A percentile compares a stretch with the other conserved stretches of the same genome.
Conservation (phyloP, 2,113 vertebrate species). For the Orcinus orca region DNA sequence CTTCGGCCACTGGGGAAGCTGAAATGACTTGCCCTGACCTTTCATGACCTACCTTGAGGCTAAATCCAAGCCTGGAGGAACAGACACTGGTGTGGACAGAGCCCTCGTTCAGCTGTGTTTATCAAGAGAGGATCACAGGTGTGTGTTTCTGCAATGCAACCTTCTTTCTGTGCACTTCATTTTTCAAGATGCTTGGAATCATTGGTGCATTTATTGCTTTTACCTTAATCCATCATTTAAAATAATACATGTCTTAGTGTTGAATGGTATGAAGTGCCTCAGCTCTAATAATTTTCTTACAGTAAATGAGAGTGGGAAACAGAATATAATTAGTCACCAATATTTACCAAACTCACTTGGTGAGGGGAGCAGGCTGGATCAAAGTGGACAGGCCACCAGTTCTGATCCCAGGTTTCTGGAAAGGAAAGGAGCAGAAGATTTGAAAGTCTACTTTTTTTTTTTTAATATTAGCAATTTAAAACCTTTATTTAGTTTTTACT, state of each 20-base stretch:
- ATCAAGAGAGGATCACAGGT: not conserved
- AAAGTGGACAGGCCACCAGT: not conserved
- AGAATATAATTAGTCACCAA: not conserved
- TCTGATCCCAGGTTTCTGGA: not conserved
- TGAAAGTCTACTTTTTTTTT: too few species aligned
- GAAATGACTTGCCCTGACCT: constrained; percentile 46
- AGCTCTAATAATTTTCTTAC: not conserved
- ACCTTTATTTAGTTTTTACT: not conserved
- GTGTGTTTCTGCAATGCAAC: not conserved
- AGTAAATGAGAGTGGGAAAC: not conserved
- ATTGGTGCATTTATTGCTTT: not conserved
- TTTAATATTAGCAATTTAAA: not conserved
- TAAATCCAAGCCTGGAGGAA: not conserved
- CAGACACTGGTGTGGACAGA: not conserved
- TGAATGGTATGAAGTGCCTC: not conserved
- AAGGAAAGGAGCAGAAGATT: not conserved
- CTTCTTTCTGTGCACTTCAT: not conserved
- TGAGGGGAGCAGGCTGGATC: not conserved
- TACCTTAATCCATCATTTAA: constrained; percentile 12
- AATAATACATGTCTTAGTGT: not conserved
- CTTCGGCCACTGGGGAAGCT: not conserved
- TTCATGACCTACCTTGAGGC: not conserved
- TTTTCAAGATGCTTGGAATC: not conserved
- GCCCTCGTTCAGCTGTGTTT: constrained; percentile 47
- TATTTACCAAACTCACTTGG: not conserved